Percentiles rank a stretch among this genome's conserved stretches.
Evolutionary conservation across 2,888 invertebrate species (phyloP).

Genomic region (Drosophila mettleri): DNA sequence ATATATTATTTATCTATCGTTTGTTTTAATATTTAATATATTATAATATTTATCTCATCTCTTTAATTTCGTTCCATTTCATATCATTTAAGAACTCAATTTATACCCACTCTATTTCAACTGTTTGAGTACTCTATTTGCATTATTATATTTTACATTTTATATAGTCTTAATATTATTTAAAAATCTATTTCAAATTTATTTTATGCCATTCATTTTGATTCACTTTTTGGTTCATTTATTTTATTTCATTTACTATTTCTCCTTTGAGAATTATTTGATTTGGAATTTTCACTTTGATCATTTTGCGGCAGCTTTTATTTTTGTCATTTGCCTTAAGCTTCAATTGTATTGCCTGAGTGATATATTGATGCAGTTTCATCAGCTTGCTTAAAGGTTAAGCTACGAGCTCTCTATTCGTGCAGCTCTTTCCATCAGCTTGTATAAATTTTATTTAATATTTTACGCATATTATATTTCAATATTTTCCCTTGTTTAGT

Average conservation of each 20-base stretch:
- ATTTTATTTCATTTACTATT: not conserved
- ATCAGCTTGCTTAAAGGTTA: not conserved
- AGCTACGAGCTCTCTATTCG: not conserved
- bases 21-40: too few species aligned
- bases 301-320: not conserved
- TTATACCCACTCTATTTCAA: too few species aligned
- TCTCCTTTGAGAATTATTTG: not conserved
- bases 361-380: not conserved
- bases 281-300: constrained; percentile 1
- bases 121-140: not conserved
- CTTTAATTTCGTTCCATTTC: not conserved
- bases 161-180: not conserved
- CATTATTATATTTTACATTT: not conserved
- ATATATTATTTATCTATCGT: too few species aligned
- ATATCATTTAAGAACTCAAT: too few species aligned
- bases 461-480: not conserved
- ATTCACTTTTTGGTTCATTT: not conserved
- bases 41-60: too few species aligned
- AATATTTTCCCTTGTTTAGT: not conserved
- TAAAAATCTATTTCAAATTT: not conserved
- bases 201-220: not conserved
- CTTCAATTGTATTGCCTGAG: not conserved
- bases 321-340: not conserved
- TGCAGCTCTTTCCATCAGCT: not conserved
- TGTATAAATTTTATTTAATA: not conserved